phyloP scores from a whole-genome alignment of 2,113 vertebrate genomes.

The Puma concolor region DNA sequence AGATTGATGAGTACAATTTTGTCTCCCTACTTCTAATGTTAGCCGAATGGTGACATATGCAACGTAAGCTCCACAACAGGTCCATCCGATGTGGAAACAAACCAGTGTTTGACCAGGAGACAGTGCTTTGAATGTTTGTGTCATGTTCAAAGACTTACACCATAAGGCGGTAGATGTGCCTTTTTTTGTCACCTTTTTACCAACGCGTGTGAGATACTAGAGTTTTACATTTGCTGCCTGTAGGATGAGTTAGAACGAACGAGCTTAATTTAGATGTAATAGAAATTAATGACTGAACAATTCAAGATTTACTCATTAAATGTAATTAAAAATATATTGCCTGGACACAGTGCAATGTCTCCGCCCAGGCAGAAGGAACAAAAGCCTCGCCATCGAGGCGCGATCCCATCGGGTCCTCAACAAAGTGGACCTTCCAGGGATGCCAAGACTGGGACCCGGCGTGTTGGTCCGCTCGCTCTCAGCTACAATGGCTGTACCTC shows the following conservation, averaged over 20 bases:
- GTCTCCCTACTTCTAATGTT: not conserved
- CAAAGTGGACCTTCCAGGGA: not conserved
- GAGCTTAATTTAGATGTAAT: conserved; percentile 1
- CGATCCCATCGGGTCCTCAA: not conserved
- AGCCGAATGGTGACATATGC: not conserved
- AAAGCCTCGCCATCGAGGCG: not conserved
- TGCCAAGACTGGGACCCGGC: fast-evolving
- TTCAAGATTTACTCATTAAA: not conserved
- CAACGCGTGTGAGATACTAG: not conserved
- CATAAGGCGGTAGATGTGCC: not conserved
- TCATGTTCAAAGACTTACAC: not conserved
- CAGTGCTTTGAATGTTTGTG: not conserved
- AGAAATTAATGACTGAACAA: not conserved
- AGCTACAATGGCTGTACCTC: too few species aligned
- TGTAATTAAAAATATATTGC: not conserved
- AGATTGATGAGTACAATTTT: fast-evolving
- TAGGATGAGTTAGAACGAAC: not conserved
- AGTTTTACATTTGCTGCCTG: not conserved
- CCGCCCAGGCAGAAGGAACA: fast-evolving
- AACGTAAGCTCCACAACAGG: fast-evolving
- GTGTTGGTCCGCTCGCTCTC: fast-evolving
- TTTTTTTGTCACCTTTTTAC: not conserved
- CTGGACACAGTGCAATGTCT: not conserved
- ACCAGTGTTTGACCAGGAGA: not conserved
- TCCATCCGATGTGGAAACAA: not conserved